phyloP scores from a whole-genome alignment of 2,797 vertebrate genomes.

The Enteromius mattozi region DNA sequence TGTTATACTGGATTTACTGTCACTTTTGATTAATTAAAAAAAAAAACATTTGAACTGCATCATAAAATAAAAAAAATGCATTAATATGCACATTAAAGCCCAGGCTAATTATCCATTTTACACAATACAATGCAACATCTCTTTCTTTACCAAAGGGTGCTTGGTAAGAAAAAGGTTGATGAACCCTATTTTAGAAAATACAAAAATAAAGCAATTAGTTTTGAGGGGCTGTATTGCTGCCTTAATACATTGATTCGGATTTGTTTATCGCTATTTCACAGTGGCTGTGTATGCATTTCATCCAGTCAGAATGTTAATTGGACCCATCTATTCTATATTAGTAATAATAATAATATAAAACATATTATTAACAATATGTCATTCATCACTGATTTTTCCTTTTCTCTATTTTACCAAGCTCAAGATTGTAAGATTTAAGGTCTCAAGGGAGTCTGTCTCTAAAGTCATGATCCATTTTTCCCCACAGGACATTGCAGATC shows the following conservation, averaged over 20 bases:
- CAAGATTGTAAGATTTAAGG: background rate
- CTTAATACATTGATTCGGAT: background rate
- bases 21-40: background rate
- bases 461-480: background rate
- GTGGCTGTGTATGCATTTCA: background rate
- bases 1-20: background rate
- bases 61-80: background rate
- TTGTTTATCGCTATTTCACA: background rate
- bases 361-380: background rate
- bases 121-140: background rate
- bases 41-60: background rate
- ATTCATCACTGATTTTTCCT: background rate
- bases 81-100: background rate
- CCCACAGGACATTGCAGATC: slow-evolving; percentile 95
- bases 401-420: background rate
- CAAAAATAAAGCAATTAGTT: background rate
- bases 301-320: background rate
- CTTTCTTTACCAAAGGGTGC: background rate
- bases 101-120: background rate
- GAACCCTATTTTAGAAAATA: background rate
- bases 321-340: background rate
- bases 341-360: background rate
- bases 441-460: background rate
- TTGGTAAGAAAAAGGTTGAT: background rate
- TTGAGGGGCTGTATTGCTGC: background rate